Conservation (phyloP, 1,140 invertebrate species). For the Batillaria attramentaria region DNA sequence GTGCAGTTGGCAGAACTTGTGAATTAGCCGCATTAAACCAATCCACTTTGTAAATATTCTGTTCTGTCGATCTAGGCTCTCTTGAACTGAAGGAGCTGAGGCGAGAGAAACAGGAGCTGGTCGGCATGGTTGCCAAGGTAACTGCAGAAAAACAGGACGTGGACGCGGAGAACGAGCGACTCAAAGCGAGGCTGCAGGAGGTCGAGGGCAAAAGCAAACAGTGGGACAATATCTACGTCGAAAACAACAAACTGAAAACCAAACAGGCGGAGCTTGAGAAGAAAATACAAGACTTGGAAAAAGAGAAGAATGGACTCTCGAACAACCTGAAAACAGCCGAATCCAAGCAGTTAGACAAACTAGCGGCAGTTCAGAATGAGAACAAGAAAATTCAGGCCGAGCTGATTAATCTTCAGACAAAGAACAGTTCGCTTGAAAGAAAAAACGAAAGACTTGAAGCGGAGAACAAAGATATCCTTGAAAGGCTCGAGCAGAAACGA, state of each 20-base stretch:
- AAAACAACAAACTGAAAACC: conserved; percentile 31
- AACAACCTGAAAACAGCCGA: background rate
- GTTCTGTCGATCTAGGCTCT: background rate
- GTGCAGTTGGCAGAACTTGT: too few relatives aligned
- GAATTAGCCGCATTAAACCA: too few relatives aligned
- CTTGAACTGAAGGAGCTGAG: conserved; percentile 20
- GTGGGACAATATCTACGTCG: conserved; percentile 17
- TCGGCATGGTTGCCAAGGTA: background rate
- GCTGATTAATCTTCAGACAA: conserved; percentile 18
- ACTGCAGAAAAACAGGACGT: background rate
- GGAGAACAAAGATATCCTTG: conserved; percentile 13
- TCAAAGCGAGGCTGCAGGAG: conserved; percentile 19
- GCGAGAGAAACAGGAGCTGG: conserved; percentile 18
- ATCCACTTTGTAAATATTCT: too few relatives aligned
- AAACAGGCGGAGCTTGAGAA: conserved; percentile 36
- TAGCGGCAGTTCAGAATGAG: conserved; percentile 16
- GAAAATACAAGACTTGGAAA: conserved; percentile 21
- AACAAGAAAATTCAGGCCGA: conserved; percentile 27
- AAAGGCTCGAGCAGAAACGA: conserved; percentile 28
- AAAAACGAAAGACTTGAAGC: conserved; percentile 19
- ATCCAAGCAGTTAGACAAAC: conserved; percentile 4
- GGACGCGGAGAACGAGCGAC: background rate
- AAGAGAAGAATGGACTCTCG: conserved; percentile 19
- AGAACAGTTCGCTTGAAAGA: conserved; percentile 14
- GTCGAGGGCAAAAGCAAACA: conserved; percentile 16